Percentiles rank a stretch among this genome's conserved stretches.
Conservation (phyloP, 2,113 vertebrate genomes). For the Bubo blakistoni region DNA sequence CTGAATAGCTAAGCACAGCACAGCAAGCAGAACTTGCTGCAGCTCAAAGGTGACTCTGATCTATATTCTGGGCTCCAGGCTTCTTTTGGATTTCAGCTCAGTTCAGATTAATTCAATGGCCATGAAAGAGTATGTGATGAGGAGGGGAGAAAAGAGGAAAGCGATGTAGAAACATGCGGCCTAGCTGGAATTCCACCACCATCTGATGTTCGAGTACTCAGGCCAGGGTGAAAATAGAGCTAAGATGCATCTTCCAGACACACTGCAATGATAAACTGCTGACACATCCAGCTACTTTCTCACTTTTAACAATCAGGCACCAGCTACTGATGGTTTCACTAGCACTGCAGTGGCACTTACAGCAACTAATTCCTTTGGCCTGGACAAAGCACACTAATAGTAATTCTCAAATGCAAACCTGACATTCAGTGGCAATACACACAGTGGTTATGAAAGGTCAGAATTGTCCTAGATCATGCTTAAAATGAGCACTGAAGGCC, state of each 20-base stretch:
- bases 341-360: not conserved
- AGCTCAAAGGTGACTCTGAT: not conserved
- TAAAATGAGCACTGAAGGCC: not conserved
- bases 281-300: not conserved
- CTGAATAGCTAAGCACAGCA: not conserved
- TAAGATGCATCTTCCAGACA: not conserved
- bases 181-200: not conserved
- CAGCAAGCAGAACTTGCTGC: not conserved
- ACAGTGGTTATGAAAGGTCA: not conserved
- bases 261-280: not conserved
- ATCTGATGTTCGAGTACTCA: not conserved
- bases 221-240: not conserved
- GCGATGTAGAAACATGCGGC: not conserved
- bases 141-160: not conserved
- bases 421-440: not conserved
- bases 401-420: not conserved
- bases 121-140: not conserved
- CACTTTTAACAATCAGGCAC: not conserved
- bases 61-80: not conserved
- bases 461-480: not conserved
- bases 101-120: not conserved
- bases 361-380: not conserved
- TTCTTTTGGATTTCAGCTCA: constrained; percentile 14
- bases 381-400: not conserved
- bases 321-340: not conserved